Percentiles rank a stretch among this genome's conserved stretches.
Evolutionary conservation across 2,113 vertebrate species (phyloP).

Genomic region (Falcunculus frontatus): DNA sequence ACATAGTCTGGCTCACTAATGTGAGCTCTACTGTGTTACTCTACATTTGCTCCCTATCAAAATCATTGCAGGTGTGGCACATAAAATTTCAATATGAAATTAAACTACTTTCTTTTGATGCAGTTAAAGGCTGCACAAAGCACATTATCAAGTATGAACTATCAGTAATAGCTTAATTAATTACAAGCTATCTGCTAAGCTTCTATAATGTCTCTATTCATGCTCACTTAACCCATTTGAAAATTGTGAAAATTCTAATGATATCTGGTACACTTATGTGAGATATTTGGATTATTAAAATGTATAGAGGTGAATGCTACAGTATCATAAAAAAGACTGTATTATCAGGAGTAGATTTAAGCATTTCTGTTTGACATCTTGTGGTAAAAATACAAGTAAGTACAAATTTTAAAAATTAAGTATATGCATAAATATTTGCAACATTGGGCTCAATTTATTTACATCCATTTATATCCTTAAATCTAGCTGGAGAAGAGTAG

Average conservation of each 20-base stretch:
- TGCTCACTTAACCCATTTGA: background rate
- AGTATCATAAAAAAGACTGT: background rate
- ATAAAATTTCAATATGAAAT: background rate
- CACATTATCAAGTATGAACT: background rate
- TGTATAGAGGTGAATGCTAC: background rate
- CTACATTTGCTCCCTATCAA: background rate
- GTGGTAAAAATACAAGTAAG: background rate
- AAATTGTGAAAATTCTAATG: background rate
- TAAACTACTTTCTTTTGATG: background rate
- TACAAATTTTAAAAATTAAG: background rate
- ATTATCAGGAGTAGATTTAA: background rate
- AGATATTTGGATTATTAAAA: background rate
- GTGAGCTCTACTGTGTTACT: too few relatives aligned
- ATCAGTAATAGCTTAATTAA: background rate
- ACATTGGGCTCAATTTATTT: background rate
- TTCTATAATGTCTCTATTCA: background rate
- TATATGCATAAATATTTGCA: background rate
- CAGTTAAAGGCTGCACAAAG: background rate
- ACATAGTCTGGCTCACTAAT: background rate
- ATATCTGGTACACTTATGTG: background rate
- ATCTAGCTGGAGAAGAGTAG: background rate
- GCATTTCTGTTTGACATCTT: background rate
- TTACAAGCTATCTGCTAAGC: background rate
- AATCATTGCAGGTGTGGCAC: background rate
- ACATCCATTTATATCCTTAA: background rate